Evolutionary conservation across 2,113 vertebrate species (phyloP).

Genomic region (Pangasianodon hypophthalmus): DNA sequence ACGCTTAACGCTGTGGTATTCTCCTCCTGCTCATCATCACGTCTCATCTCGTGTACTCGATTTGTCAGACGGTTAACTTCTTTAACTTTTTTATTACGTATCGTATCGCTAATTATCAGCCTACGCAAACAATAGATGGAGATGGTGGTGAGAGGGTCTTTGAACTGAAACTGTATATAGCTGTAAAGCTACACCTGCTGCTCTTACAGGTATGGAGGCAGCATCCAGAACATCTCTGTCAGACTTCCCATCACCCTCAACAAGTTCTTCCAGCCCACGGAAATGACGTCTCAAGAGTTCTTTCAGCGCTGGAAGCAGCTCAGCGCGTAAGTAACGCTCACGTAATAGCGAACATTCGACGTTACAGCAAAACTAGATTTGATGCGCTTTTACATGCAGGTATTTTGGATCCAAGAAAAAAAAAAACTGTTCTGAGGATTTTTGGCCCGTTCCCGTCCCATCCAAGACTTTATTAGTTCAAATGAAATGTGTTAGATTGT

Average conservation of each 20-base stretch:
- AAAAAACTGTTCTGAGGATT: no score
- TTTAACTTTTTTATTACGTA: neutral
- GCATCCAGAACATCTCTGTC: conserved; percentile 85
- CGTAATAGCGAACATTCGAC: neutral
- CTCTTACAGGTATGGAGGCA: conserved; percentile 81
- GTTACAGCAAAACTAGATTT: neutral
- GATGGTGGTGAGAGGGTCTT: no score
- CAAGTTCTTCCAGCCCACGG: conserved; percentile 93
- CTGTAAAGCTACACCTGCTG: neutral
- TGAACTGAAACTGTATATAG: neutral
- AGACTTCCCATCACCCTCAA: conserved; percentile 89
- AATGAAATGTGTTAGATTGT: no score
- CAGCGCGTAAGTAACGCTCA: conserved; percentile 60
- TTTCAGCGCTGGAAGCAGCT: conserved; percentile 96
- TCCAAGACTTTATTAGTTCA: neutral
- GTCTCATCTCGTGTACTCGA: neutral
- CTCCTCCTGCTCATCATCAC: neutral
- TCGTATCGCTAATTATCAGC: neutral
- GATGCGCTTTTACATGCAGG: neutral
- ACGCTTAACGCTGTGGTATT: no score
- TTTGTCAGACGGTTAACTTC: neutral
- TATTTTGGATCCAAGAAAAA: no score
- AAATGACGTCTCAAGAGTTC: conserved; percentile 89
- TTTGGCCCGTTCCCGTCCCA: neutral
- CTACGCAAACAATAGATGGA: neutral